Conservation (phyloP, 2,113 vertebrate genomes). For the Cariama cristata region DNA sequence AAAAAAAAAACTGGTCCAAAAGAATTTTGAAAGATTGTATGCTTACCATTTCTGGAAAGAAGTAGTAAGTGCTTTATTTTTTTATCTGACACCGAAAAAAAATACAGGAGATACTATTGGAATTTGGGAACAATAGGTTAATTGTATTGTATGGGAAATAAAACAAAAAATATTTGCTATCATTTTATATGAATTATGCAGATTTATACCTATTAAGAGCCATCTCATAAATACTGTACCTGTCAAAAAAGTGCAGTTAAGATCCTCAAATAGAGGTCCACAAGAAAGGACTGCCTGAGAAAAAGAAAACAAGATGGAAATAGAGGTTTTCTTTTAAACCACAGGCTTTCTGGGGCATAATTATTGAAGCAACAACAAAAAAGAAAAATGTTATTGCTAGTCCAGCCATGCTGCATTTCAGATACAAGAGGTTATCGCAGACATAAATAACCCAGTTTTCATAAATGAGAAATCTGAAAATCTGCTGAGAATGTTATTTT, state of each 20-base stretch:
- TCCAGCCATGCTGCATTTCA: background rate
- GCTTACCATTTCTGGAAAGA: background rate
- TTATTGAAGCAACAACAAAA: background rate
- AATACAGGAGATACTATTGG: background rate
- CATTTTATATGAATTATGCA: background rate
- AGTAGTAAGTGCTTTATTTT: background rate
- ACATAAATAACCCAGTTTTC: constrained; percentile 31
- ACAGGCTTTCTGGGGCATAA: background rate
- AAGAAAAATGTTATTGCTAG: background rate
- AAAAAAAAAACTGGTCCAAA: background rate
- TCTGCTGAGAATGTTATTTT: constrained; percentile 31
- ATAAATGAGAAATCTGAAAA: constrained; percentile 31
- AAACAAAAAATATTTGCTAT: background rate
- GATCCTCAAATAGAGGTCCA: background rate
- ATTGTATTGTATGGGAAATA: background rate
- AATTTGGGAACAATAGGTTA: background rate
- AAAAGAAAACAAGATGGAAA: background rate
- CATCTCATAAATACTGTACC: background rate
- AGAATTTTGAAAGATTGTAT: background rate
- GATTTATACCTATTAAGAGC: background rate
- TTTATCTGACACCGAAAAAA: background rate
- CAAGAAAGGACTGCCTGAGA: background rate
- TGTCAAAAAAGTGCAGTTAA: background rate
- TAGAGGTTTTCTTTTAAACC: background rate
- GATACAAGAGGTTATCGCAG: background rate